Evolutionary conservation across 2,888 invertebrate genomes (phyloP).

Genomic region (Pimpla rufipes): DNA sequence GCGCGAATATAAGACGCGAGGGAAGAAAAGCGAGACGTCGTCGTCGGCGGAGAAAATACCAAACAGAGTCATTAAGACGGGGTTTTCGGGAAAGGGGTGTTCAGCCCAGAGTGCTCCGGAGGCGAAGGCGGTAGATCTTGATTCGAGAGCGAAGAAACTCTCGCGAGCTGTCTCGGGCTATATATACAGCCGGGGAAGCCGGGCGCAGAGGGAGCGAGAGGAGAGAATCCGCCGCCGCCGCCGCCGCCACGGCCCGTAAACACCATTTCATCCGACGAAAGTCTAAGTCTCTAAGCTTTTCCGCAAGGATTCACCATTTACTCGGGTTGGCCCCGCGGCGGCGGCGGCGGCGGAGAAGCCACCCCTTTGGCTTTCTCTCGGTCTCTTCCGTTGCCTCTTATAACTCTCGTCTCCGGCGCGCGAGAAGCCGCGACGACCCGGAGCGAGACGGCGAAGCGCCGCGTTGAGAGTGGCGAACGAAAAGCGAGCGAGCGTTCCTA

Average conservation of each 20-base stretch:
- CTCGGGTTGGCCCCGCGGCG: constrained; percentile 66
- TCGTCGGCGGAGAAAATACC: constrained; percentile 33
- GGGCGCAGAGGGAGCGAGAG: constrained; percentile 43
- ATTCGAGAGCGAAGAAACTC: constrained; percentile 62
- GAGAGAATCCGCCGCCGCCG: constrained; percentile 44
- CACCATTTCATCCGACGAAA: constrained; percentile 80
- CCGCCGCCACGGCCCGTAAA: constrained; percentile 76
- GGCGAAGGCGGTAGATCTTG: constrained; percentile 64
- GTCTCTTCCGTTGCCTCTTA: constrained; percentile 57
- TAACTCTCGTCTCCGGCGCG: constrained; percentile 17
- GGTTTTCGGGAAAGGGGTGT: constrained; percentile 40
- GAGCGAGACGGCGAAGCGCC: constrained; percentile 47
- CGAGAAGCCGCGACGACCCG: constrained; percentile 34
- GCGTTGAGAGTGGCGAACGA: constrained; percentile 61
- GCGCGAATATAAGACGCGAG: no score
- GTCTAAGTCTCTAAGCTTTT: constrained; percentile 82
- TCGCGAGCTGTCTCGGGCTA: constrained; percentile 20
- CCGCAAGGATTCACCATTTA: constrained; percentile 81
- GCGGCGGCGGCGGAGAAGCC: no score
- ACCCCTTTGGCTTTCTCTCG: constrained; percentile 66
- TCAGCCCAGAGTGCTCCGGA: constrained; percentile 31
- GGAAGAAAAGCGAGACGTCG: neutral
- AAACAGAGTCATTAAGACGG: constrained; percentile 66
- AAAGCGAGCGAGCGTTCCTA: constrained; percentile 76
- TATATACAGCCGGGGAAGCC: constrained; percentile 34